Conservation (phyloP, 2,113 vertebrate species). For the Oryzias celebensis region DNA sequence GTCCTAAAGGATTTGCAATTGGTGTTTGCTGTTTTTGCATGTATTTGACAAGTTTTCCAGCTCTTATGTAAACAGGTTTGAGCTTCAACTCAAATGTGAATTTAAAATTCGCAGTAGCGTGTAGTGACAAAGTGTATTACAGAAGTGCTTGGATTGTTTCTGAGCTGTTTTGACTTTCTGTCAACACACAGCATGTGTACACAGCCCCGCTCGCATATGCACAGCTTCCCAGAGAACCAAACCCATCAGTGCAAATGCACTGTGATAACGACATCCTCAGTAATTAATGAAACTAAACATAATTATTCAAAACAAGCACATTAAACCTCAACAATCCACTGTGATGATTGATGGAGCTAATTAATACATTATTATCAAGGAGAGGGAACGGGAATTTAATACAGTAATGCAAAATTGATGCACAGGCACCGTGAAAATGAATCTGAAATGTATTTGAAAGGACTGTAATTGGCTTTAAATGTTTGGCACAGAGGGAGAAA, state of each 20-base stretch:
- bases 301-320: conserved; percentile 73
- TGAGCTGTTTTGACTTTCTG: conserved; percentile 16
- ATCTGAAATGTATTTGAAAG: conserved; percentile 52
- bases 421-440: conserved; percentile 60
- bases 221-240: conserved; percentile 46
- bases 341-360: conserved; percentile 67
- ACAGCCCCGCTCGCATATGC: conserved; percentile 29
- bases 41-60: no score
- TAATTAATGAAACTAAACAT: conserved; percentile 71
- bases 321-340: conserved; percentile 64
- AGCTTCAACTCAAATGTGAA: no score
- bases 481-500: conserved; percentile 49
- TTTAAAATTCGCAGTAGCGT: background rate
- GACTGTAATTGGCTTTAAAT: conserved; percentile 55
- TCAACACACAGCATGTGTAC: conserved; percentile 33
- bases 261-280: conserved; percentile 68
- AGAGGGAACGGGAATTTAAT: conserved; percentile 63
- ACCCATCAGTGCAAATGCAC: conserved; percentile 58
- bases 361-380: conserved; percentile 68
- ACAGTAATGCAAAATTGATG: conserved; percentile 68
- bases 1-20: no score
- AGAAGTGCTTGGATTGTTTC: background rate
- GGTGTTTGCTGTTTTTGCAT: no score
- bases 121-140: conserved; percentile 3
- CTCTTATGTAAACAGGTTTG: no score